Evolutionary conservation across 2,888 invertebrate genomes (phyloP).

Genomic region (Metacarcinus magister): DNA sequence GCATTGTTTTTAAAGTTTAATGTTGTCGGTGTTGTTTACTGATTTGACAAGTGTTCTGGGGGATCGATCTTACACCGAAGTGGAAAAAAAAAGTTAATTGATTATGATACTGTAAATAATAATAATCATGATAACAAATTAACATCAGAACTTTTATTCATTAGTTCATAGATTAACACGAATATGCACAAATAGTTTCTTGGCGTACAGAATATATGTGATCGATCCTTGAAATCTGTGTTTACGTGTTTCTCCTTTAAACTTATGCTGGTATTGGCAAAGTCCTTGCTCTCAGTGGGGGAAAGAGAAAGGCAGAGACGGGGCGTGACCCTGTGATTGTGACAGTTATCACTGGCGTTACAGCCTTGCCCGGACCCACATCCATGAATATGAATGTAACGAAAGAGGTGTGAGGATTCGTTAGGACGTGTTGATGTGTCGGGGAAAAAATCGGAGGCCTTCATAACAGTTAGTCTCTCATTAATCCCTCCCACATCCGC

Average conservation of each 20-base stretch:
- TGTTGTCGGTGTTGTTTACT: no score
- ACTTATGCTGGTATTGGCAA: neutral
- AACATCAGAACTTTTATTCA: neutral
- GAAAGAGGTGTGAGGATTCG: neutral
- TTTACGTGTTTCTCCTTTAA: slow-evolving; percentile 42
- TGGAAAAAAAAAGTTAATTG: no score
- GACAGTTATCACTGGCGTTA: neutral
- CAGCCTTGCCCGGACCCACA: neutral
- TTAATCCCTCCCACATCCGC: neutral
- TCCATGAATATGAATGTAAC: neutral
- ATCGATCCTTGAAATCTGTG: slow-evolving; percentile 29
- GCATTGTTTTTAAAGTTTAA: no score
- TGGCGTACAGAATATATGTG: neutral
- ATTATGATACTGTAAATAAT: neutral
- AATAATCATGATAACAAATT: neutral
- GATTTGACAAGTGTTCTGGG: no score
- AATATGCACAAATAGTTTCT: neutral
- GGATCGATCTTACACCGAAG: no score
- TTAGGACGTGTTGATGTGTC: neutral
- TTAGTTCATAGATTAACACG: neutral
- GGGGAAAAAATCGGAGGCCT: neutral
- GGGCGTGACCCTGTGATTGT: neutral
- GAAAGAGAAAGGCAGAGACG: neutral
- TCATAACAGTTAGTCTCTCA: neutral
- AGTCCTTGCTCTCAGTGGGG: slow-evolving; percentile 16